phyloP scores from a whole-genome alignment of 2,888 invertebrate species.

The Melanchra persicariae region DNA sequence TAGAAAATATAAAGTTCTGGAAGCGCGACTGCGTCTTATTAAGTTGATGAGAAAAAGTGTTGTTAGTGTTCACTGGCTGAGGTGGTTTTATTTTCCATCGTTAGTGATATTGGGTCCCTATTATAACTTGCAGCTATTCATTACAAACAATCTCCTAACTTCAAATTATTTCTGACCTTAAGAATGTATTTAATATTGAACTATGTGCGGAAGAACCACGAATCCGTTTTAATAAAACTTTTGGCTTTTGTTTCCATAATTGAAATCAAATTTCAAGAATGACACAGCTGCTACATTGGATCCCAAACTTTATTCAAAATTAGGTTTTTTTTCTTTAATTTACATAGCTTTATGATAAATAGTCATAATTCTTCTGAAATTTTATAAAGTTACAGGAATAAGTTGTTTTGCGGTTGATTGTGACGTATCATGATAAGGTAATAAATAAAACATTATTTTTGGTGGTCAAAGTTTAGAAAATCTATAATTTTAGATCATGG shows the following conservation, averaged over 20 bases:
- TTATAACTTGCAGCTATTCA: slow-evolving; percentile 40
- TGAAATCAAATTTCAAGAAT: slow-evolving; percentile 87
- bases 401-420: slow-evolving; percentile 4
- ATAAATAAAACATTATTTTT: too few relatives aligned
- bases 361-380: slow-evolving; percentile 22
- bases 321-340: slow-evolving; percentile 69
- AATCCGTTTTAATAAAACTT: slow-evolving; percentile 87
- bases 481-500: too few relatives aligned
- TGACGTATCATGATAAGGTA: too few relatives aligned
- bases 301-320: slow-evolving; percentile 75
- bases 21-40: slow-evolving; percentile 15
- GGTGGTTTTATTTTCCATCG: slow-evolving; percentile 9
- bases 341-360: slow-evolving; percentile 59
- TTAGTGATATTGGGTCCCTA: slow-evolving; percentile 11
- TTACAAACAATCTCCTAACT: slow-evolving; percentile 21
- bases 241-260: slow-evolving; percentile 86
- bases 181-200: slow-evolving; percentile 74
- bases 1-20: not conserved
- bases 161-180: slow-evolving; percentile 70
- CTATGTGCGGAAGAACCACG: slow-evolving; percentile 71
- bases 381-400: slow-evolving; percentile 10
- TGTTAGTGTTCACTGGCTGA: not conserved
- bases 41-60: slow-evolving; percentile 17
- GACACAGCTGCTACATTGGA: slow-evolving; percentile 85
- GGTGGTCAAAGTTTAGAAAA: too few relatives aligned